Evolutionary conservation across 92 coral and sea anemone species (phyloP).

Genomic region (Porites cylindrica): DNA sequence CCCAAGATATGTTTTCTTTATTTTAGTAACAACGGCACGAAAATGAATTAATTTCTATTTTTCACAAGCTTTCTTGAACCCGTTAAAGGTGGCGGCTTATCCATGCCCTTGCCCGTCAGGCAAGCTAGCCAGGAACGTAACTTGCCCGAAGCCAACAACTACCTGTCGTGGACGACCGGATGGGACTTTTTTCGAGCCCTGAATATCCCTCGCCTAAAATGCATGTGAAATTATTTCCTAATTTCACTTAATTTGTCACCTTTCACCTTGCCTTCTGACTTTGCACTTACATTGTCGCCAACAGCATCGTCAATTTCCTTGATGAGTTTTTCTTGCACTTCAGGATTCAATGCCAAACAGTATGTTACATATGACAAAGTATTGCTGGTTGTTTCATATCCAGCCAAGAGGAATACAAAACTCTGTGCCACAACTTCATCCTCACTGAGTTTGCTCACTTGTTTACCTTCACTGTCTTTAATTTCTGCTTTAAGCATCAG

Average conservation of each 20-base stretch:
- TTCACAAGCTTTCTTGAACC: no score
- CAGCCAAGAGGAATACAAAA: conserved; percentile 58
- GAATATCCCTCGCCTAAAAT: no score
- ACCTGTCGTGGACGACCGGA: no score
- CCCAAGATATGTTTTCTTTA: no score
- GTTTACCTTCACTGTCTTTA: conserved; percentile 21
- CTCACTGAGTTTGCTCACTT: conserved; percentile 46
- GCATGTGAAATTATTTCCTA: no score
- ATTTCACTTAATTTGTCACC: neutral
- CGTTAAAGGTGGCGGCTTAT: no score
- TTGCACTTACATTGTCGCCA: conserved; percentile 19
- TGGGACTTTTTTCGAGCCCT: no score
- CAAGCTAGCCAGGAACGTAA: no score
- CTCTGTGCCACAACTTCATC: conserved; percentile 56
- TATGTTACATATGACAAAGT: conserved; percentile 52
- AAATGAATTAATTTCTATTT: no score
- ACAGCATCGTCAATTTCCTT: conserved; percentile 51
- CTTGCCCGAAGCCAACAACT: no score
- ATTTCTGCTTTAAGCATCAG: conserved; percentile 48
- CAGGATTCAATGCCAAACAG: conserved; percentile 59
- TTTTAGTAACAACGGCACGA: no score
- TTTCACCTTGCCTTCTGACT: neutral
- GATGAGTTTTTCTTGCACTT: conserved; percentile 52
- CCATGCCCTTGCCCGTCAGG: no score
- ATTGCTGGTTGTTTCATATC: conserved; percentile 64